A percentile compares a stretch with the other conserved stretches of the same genome.
Evolutionary conservation across 2,113 vertebrate species (phyloP).

Genomic region (Talpa occidentalis): DNA sequence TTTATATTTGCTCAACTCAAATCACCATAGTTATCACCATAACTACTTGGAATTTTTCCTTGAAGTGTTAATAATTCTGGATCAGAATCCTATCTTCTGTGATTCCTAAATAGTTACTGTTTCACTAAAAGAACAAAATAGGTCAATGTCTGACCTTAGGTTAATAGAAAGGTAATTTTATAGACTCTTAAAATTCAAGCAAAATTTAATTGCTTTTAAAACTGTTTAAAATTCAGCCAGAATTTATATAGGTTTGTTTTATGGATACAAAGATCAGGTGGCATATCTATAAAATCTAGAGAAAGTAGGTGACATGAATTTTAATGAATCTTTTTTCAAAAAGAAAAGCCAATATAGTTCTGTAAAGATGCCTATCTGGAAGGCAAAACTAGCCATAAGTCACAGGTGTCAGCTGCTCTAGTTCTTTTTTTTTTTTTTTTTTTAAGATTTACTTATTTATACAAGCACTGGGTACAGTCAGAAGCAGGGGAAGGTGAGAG

Average conservation of each 20-base stretch:
- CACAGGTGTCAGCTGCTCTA: neutral
- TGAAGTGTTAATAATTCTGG: slow-evolving; percentile 25
- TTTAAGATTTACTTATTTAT: too few species aligned
- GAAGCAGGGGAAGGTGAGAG: too few species aligned
- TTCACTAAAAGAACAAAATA: slow-evolving; percentile 55
- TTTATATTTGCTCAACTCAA: slow-evolving; percentile 10
- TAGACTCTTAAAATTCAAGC: slow-evolving; percentile 57
- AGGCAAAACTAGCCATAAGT: neutral
- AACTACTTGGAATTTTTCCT: slow-evolving; percentile 19
- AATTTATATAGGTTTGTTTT: slow-evolving; percentile 52
- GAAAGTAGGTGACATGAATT: slow-evolving; percentile 54
- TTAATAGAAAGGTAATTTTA: slow-evolving; percentile 56
- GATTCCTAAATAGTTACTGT: slow-evolving; percentile 18
- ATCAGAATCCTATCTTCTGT: slow-evolving; percentile 9
- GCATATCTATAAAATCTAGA: slow-evolving; percentile 42
- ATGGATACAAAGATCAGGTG: slow-evolving; percentile 40
- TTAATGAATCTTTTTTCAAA: slow-evolving; percentile 2
- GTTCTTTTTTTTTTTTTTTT: too few species aligned
- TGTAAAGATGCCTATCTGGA: neutral
- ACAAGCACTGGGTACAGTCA: too few species aligned
- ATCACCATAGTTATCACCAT: neutral
- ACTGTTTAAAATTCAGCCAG: slow-evolving; percentile 54
- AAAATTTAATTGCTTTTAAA: slow-evolving; percentile 38
- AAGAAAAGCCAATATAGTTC: slow-evolving; percentile 50
- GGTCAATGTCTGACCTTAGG: slow-evolving; percentile 41